Evolutionary conservation across 2,888 invertebrate genomes (phyloP), one percentile per base, ranked within the genome.

Genomic region (Brachypterus glaber): DNA sequence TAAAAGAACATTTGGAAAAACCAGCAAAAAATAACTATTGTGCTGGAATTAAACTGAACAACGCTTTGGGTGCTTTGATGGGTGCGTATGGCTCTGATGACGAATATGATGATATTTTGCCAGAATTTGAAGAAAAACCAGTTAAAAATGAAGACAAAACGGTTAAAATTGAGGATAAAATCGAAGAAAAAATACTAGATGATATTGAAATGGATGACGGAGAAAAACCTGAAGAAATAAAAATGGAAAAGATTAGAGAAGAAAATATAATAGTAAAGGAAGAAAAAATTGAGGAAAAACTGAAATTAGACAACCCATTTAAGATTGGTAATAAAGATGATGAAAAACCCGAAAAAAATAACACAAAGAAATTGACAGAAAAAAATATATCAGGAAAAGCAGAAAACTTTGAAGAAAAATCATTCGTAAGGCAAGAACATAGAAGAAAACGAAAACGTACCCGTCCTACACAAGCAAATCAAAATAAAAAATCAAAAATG

Each of bases 31-130:
- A n/a, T n/a, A n/a, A n/a, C n/a, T n/a, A n/a, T n/a, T n/a, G n/a
- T n/a, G 4, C 27, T 9, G 12, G 4, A 5, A 44, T 57, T 4
- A 46, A 51, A 33, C 40, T 74, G 5, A 76, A 73, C 58, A 71
- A 69, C 48, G 74, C 76, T 9, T 57, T 78, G 43, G 69, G 71
- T 30, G 68, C 69, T 37, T 61, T 78, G 15, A 73, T 77, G 51
- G 68, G 69, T 50, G 69, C 73, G 37, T 78, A 77, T 64, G 69
- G 70, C 39, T 72, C 74, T 40, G 73, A 72, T 55, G 72, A 72
- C 31, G 53, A 53, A 36, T 59, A 60, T 33, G 50, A 51, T 11
- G 53, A 49, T 26, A 8, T 27, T n/a, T 11, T 29, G 29, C 24
- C 15, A 12, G 7, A 2, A 21, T 3, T 9, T n/a, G 24, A 15